A percentile compares a stretch with the other conserved stretches of the same genome.
Evolutionary conservation across 2,888 invertebrate genomes (phyloP).

Genomic region (Tuta absoluta): DNA sequence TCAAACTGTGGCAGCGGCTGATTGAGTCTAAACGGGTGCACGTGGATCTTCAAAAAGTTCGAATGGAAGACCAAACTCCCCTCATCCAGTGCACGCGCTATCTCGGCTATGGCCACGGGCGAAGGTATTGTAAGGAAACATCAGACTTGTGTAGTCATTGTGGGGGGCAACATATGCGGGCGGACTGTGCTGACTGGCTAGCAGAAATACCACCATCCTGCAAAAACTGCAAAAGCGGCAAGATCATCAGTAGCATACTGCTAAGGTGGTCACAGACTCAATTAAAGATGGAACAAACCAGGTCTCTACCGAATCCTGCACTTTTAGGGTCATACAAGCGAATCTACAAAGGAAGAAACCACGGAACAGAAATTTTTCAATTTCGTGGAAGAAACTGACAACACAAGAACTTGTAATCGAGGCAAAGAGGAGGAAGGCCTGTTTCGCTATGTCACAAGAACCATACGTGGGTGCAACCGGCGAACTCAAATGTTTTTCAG

Average conservation of each 20-base stretch:
- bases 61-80: no score
- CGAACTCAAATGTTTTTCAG: constrained; percentile 7
- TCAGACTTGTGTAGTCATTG: constrained; percentile 26
- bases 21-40: neutral
- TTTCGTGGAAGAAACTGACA: constrained; percentile 25
- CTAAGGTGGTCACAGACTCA: constrained; percentile 9
- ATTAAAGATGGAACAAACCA: neutral
- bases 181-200: neutral
- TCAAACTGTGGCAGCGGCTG: neutral
- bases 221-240: constrained; percentile 1
- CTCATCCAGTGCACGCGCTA: no score
- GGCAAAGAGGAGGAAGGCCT: constrained; percentile 14
- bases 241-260: constrained; percentile 13
- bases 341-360: constrained; percentile 29
- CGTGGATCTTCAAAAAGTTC: constrained; percentile 10
- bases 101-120: no score
- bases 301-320: neutral
- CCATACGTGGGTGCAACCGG: no score
- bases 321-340: neutral
- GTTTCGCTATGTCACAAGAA: constrained; percentile 29
- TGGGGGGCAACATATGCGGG: constrained; percentile 22
- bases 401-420: constrained; percentile 29
- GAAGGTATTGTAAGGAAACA: constrained; percentile 18
- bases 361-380: no score
- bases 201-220: neutral